Conservation (phyloP, 2,888 invertebrate genomes). For the Ormyrus thymus region DNA sequence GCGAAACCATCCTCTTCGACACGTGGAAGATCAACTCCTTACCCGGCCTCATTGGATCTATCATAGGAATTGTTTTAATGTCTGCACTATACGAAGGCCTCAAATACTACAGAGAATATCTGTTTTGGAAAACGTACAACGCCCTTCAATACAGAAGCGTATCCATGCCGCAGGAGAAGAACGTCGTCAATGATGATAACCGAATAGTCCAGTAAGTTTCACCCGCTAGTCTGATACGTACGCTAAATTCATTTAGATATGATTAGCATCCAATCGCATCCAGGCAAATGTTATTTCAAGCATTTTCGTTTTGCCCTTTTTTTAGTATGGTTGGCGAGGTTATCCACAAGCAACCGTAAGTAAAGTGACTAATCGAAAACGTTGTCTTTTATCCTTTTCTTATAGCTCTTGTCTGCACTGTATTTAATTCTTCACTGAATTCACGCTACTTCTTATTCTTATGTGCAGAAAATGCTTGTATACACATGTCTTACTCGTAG, state of each 20-base stretch:
- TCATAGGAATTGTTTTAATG: conserved; percentile 93
- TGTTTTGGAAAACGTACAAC: conserved; percentile 92
- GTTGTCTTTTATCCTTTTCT: conserved; percentile 8
- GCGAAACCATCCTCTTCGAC: conserved; percentile 87
- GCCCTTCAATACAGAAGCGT: conserved; percentile 90
- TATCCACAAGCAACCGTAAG: conserved; percentile 85
- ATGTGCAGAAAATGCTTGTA: no score
- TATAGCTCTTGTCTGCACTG: not conserved
- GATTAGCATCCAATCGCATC: not conserved
- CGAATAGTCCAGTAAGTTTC: conserved; percentile 86
- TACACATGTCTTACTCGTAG: no score
- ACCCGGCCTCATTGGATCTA: conserved; percentile 90
- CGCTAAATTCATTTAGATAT: no score
- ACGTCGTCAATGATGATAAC: conserved; percentile 80
- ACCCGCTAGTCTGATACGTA: not conserved
- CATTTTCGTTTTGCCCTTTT: conserved; percentile 54
- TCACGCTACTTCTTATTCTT: not conserved
- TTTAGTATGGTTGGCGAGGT: conserved; percentile 83
- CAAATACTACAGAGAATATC: conserved; percentile 86
- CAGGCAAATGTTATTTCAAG: conserved; percentile 25
- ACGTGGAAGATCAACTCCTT: conserved; percentile 86
- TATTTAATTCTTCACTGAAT: not conserved
- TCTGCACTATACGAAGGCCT: conserved; percentile 96
- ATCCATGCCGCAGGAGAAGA: conserved; percentile 84
- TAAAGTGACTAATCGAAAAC: conserved; percentile 63